These are phyloP conservation scores for Parascotia fuliginaria DNA, from an alignment of 2,888 invertebrate species.

Conservation along the genomic window DNA sequence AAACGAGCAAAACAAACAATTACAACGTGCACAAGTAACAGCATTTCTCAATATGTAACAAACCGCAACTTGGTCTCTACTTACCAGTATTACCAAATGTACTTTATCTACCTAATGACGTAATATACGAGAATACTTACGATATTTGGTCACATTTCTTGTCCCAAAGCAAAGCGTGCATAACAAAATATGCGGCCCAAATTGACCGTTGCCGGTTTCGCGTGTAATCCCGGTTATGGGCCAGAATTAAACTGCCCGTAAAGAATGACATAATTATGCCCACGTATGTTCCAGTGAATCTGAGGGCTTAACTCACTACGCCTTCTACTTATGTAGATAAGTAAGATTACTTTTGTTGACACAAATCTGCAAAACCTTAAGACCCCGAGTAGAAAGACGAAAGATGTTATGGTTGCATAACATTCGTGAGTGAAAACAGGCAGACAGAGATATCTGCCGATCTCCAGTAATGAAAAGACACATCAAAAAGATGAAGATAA, in stretches of 20 bases:
- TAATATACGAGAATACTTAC: too few relatives aligned
- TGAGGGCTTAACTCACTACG: neutral
- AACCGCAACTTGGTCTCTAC: conserved; percentile 25
- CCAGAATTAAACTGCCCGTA: neutral
- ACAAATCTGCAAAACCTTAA: too few relatives aligned
- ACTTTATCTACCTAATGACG: neutral
- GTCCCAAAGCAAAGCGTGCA: neutral
- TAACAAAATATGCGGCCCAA: neutral
- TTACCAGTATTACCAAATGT: conserved; percentile 21
- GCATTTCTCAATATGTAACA: conserved; percentile 24
- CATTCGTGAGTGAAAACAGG: too few relatives aligned
- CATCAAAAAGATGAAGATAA: too few relatives aligned
- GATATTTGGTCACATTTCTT: neutral
- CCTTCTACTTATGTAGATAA: neutral
- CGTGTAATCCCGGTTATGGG: conserved; percentile 3
- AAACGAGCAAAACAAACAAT: neutral
- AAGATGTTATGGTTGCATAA: too few relatives aligned
- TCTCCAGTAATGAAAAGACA: too few relatives aligned
- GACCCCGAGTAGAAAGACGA: too few relatives aligned
- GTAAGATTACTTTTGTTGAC: too few relatives aligned
- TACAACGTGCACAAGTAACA: conserved; percentile 18
- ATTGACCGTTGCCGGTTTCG: neutral
- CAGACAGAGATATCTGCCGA: too few relatives aligned
- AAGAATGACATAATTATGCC: neutral
- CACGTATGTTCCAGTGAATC: neutral